Percentiles rank a stretch among this genome's conserved stretches.
These are phyloP conservation scores for Macaca fascicularis DNA, from an alignment of 2,113 vertebrate genomes.

Conservation along the genomic window T2T-MFA8v1.1 NC_088386.1:90468001-90468500, in stretches of 20 bases:
- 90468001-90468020: background rate
- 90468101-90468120: slow-evolving; percentile 55
- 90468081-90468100: background rate
- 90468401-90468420: slow-evolving; percentile 84
- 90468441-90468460: slow-evolving; percentile 87
- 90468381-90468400: slow-evolving; percentile 79
- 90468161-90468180: slow-evolving; percentile 62
- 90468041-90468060: background rate
- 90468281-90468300: slow-evolving; percentile 76
- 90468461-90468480: slow-evolving; percentile 82
- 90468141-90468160: slow-evolving; percentile 49
- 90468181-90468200: slow-evolving; percentile 58
- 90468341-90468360: slow-evolving; percentile 82
- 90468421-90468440: slow-evolving; percentile 80
- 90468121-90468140: background rate
- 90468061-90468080: background rate
- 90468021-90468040: background rate
- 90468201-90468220: slow-evolving; percentile 66
- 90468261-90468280: slow-evolving; percentile 81
- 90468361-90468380: slow-evolving; percentile 86
- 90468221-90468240: slow-evolving; percentile 73
- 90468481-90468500: slow-evolving; percentile 81
- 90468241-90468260: slow-evolving; percentile 84
- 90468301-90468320: slow-evolving; percentile 79
- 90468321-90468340: slow-evolving; percentile 82